A percentile compares a stretch with the other conserved stretches of the same genome.
These are phyloP conservation scores for Andrena dorsata DNA, from an alignment of 2,888 invertebrate species.

Conservation along the genomic window DNA sequence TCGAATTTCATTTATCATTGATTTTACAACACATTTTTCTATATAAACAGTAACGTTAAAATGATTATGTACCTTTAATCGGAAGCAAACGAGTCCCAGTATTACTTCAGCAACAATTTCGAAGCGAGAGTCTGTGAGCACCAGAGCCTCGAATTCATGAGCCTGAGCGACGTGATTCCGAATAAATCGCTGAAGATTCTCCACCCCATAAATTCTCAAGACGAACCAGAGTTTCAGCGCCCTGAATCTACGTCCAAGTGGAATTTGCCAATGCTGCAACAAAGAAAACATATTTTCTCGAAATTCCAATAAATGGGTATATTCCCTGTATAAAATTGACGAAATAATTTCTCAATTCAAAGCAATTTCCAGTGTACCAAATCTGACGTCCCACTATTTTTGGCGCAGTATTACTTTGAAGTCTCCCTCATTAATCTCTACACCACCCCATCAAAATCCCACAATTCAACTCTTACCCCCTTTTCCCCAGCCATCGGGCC, in stretches of 20 bases:
- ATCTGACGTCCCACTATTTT: too few species aligned
- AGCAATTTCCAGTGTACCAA: too few species aligned
- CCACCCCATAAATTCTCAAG: conserved; percentile 94
- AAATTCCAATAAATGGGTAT: background rate
- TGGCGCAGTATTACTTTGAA: too few species aligned
- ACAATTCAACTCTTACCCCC: too few species aligned
- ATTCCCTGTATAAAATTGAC: background rate
- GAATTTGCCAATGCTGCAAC: conserved; percentile 96
- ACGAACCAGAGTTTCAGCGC: conserved; percentile 98
- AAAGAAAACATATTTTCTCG: background rate
- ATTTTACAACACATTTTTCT: too few species aligned
- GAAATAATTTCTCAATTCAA: background rate
- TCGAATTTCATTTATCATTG: too few species aligned
- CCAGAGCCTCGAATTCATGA: conserved; percentile 93
- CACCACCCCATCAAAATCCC: too few species aligned
- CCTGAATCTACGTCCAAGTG: conserved; percentile 96
- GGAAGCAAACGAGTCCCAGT: conserved; percentile 98
- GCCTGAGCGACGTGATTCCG: conserved; percentile 94
- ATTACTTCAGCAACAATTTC: conserved; percentile 95
- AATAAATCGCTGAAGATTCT: conserved; percentile 94
- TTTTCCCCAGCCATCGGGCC: too few species aligned
- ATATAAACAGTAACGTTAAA: too few species aligned
- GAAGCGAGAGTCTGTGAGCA: conserved; percentile 92
- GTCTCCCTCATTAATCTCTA: too few species aligned
- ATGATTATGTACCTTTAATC: conserved; percentile 89